Conservation (phyloP, 2,797 vertebrate genomes). For the Cynodonichthys magdalenae region DNA sequence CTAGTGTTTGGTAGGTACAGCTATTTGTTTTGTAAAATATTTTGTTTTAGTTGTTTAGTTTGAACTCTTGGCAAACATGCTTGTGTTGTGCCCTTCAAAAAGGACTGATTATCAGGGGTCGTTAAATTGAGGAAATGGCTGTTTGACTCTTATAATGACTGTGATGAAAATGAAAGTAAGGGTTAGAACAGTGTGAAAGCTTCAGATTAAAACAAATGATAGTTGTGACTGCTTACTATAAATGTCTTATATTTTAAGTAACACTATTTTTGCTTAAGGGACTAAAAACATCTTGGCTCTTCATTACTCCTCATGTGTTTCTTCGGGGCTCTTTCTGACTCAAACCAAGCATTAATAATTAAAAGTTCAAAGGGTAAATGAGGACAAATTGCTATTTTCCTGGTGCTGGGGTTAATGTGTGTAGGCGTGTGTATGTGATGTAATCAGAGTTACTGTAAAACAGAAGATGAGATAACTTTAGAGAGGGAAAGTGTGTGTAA, state of each 20-base stretch:
- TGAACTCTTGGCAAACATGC: slow-evolving; percentile 36
- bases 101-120: slow-evolving; percentile 41
- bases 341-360: slow-evolving; percentile 61
- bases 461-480: slow-evolving; percentile 6
- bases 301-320: slow-evolving; percentile 57
- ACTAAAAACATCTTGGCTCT: slow-evolving; percentile 13
- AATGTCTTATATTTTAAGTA: slow-evolving; percentile 1
- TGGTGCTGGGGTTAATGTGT: slow-evolving; percentile 6
- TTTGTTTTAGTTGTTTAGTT: slow-evolving; percentile 31
- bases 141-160: slow-evolving; percentile 47
- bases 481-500: slow-evolving; percentile 36
- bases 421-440: slow-evolving; percentile 3
- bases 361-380: slow-evolving; percentile 37
- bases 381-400: slow-evolving; percentile 57
- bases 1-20: slow-evolving; percentile 25
- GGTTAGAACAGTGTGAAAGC: slow-evolving; percentile 5
- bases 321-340: slow-evolving; percentile 42
- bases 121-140: slow-evolving; percentile 52
- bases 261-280: not conserved
- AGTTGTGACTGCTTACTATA: slow-evolving; percentile 1
- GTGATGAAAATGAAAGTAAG: slow-evolving; percentile 35
- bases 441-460: slow-evolving; percentile 10
- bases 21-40: slow-evolving; percentile 4
- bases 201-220: slow-evolving; percentile 21
- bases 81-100: slow-evolving; percentile 46